Conservation (phyloP, 2,797 vertebrate genomes). For the Pyrocephalus nanus region DNA sequence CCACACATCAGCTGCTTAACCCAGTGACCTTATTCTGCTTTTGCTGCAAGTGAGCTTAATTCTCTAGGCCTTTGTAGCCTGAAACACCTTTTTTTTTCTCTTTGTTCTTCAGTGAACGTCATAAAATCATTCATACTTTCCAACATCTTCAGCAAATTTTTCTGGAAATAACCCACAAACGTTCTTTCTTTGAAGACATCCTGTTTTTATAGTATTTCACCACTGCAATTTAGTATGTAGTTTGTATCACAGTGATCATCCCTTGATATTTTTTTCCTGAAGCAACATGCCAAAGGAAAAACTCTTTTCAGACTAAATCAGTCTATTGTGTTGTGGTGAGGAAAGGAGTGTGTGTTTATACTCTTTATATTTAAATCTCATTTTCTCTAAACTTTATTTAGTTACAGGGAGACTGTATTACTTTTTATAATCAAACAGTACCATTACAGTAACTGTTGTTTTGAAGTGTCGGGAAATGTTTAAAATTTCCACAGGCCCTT, state of each 20-base stretch:
- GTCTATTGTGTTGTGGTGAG: neutral
- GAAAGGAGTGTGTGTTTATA: neutral
- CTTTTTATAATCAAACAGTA: neutral
- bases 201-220: neutral
- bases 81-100: neutral
- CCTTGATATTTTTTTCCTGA: neutral
- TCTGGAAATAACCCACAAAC: neutral
- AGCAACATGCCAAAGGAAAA: neutral
- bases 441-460: neutral
- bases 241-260: neutral
- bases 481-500: neutral
- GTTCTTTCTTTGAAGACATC: neutral
- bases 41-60: neutral
- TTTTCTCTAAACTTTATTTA: constrained; percentile 12
- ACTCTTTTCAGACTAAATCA: neutral
- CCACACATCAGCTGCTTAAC: neutral
- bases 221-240: neutral
- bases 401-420: neutral
- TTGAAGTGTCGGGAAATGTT: neutral
- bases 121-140: neutral
- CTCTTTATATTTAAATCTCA: neutral
- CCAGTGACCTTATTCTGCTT: neutral
- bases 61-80: neutral
- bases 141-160: neutral
- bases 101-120: neutral